Conservation (phyloP, 2,888 invertebrate genomes). For the Polydrusus pterygomalis region DNA sequence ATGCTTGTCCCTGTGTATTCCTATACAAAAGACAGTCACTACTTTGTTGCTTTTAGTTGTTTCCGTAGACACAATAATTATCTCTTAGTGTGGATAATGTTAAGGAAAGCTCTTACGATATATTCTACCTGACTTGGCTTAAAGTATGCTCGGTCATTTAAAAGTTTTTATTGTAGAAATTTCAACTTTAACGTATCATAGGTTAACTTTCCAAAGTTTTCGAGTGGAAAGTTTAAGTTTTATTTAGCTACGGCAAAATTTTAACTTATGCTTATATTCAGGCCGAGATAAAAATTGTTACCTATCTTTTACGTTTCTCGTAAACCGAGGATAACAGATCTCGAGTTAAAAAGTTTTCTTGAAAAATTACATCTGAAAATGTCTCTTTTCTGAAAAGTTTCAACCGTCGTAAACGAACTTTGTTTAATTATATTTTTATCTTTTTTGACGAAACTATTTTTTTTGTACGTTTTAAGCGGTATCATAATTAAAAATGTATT, state of each 20-base stretch:
- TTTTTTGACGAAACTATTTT: background rate
- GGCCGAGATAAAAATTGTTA: slow-evolving; percentile 59
- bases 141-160: slow-evolving; percentile 64
- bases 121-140: slow-evolving; percentile 60
- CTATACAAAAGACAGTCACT: too few relatives aligned
- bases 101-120: slow-evolving; percentile 51
- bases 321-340: slow-evolving; percentile 43
- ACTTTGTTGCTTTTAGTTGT: too few relatives aligned
- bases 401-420: background rate
- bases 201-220: slow-evolving; percentile 62
- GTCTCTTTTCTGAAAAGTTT: background rate
- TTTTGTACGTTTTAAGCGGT: background rate
- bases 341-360: slow-evolving; percentile 43
- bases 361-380: slow-evolving; percentile 20
- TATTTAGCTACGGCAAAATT: slow-evolving; percentile 57
- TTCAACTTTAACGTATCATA: slow-evolving; percentile 62
- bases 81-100: too few relatives aligned
- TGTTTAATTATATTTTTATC: slow-evolving; percentile 22
- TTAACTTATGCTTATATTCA: slow-evolving; percentile 64
- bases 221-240: slow-evolving; percentile 64
- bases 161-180: slow-evolving; percentile 66
- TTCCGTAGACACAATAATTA: too few relatives aligned
- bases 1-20: too few relatives aligned
- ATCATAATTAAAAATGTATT: too few relatives aligned
- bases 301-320: slow-evolving; percentile 46